phyloP scores from a whole-genome alignment of 2,888 invertebrate genomes.

The Acleris cristana region DNA sequence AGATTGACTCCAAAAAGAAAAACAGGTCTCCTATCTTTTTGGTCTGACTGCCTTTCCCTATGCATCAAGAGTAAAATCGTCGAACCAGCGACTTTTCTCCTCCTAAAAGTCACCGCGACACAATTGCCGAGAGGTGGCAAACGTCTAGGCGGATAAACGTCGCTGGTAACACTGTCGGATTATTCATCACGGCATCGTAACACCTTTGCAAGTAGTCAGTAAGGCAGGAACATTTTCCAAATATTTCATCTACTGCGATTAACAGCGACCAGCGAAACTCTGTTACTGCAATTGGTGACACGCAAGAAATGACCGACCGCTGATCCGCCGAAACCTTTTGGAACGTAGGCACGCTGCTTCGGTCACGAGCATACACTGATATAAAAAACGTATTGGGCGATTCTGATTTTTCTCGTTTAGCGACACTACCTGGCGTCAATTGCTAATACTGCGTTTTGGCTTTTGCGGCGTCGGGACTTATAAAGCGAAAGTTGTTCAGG shows the following conservation, averaged over 20 bases:
- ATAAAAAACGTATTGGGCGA: slow-evolving; percentile 24
- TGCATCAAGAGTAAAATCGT: slow-evolving; percentile 18
- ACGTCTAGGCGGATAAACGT: slow-evolving; percentile 23
- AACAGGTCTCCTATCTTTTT: background rate
- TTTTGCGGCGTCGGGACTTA: slow-evolving; percentile 1
- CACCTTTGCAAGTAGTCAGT: slow-evolving; percentile 9
- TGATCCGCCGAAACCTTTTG: slow-evolving; percentile 25
- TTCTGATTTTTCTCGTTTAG: slow-evolving; percentile 14
- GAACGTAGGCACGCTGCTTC: slow-evolving; percentile 24
- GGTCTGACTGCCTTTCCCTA: slow-evolving; percentile 13
- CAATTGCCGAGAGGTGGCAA: slow-evolving; percentile 20
- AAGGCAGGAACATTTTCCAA: slow-evolving; percentile 13
- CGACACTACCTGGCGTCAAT: slow-evolving; percentile 11
- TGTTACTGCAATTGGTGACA: slow-evolving; percentile 3
- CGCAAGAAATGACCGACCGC: slow-evolving; percentile 8
- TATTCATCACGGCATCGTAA: background rate
- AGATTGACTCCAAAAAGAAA: no score
- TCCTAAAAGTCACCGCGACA: slow-evolving; percentile 6
- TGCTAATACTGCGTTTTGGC: slow-evolving; percentile 1
- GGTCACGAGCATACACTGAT: slow-evolving; percentile 31
- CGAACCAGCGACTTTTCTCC: background rate
- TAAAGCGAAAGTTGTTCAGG: slow-evolving; percentile 14
- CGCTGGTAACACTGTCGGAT: background rate
- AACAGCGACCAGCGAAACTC: slow-evolving; percentile 23
- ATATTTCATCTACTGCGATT: slow-evolving; percentile 20